These are phyloP conservation scores for Phycodurus eques DNA, from an alignment of 2,113 vertebrate species.

Conservation along the genomic window DNA sequence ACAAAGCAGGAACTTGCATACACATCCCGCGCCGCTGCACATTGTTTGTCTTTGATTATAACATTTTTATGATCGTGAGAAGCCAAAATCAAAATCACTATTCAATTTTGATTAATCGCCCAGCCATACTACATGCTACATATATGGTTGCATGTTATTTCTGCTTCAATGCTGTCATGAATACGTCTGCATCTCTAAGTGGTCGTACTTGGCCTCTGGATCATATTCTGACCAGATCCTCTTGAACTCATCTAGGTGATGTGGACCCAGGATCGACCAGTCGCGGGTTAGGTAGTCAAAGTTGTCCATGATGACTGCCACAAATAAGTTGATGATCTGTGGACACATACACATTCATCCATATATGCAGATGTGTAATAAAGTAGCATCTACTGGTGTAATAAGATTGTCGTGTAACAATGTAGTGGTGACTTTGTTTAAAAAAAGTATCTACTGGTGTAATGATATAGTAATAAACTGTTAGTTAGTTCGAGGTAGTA, in stretches of 20 bases:
- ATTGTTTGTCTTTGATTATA: too few relatives aligned
- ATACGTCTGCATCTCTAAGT: neutral
- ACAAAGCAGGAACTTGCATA: too few relatives aligned
- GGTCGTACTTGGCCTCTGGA: slow-evolving; percentile 84
- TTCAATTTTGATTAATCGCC: too few relatives aligned
- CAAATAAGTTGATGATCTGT: slow-evolving; percentile 93
- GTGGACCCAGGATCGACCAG: slow-evolving; percentile 92
- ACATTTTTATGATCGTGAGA: too few relatives aligned
- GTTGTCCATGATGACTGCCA: slow-evolving; percentile 96
- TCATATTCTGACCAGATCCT: slow-evolving; percentile 95
- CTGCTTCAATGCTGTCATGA: neutral
- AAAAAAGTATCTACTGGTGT: too few relatives aligned
- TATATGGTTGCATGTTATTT: neutral
- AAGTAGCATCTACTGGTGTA: neutral
- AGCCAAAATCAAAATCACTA: too few relatives aligned
- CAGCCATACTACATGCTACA: neutral
- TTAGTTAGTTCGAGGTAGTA: too few relatives aligned
- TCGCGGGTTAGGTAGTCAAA: slow-evolving; percentile 93
- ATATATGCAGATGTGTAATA: neutral
- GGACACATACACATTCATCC: neutral
- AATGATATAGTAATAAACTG: too few relatives aligned
- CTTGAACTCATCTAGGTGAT: slow-evolving; percentile 94
- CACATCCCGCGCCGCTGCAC: too few relatives aligned
- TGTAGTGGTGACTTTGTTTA: too few relatives aligned
- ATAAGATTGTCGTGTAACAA: too few relatives aligned